Evolutionary conservation across 1,140 invertebrate genomes (phyloP), one percentile per base, ranked within the genome.

Genomic region (Drosophila pseudoobscura): DNA sequence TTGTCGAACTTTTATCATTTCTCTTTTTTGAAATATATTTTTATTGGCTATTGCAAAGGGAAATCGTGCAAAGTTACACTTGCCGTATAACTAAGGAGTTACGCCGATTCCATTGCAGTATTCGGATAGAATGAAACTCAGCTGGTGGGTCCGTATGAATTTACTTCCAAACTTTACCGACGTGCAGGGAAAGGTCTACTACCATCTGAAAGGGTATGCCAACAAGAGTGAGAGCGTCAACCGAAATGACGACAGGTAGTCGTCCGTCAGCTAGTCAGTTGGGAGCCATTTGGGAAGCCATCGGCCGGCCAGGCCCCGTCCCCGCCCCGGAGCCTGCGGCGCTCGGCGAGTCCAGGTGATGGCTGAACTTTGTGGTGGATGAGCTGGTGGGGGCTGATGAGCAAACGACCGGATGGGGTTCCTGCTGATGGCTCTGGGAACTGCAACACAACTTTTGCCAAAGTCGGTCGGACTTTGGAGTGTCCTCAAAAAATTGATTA

Each of bases 401-500:
- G 5, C 9, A 6, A 1, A 15, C 9, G 44, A 24, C n/a, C 8
- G 52, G 57, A 52, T 13, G 52, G 29, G 41, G 68, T 51, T 39
- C 52, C 46, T 73, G 44, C 44, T 50, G 45, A 57, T 57, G 63
- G 45, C 17, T 69, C 45, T 69, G 26, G 39, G 13, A 56, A 75
- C 62, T 77, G 68, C 78, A 59, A 44, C 52, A 75, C 35, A 80
- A 80, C 72, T 75, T 82, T 69, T 60, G 55, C 29, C 57, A 84
- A 80, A 66, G 76, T 80, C 76, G 77, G 73, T 66, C 76, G 73
- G 59, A 59, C 31, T 13, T 35, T 47, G 49, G 60, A 63, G 45
- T 77, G 57, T 65, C 63, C 77, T 74, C 68, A 76, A 79, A 74
- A 63, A 88, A 88, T 88, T 88, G 83, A 88, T 88, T 88, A 88